Conservation (phyloP, 2,797 vertebrate species). For the Fistularia commersonii region DNA sequence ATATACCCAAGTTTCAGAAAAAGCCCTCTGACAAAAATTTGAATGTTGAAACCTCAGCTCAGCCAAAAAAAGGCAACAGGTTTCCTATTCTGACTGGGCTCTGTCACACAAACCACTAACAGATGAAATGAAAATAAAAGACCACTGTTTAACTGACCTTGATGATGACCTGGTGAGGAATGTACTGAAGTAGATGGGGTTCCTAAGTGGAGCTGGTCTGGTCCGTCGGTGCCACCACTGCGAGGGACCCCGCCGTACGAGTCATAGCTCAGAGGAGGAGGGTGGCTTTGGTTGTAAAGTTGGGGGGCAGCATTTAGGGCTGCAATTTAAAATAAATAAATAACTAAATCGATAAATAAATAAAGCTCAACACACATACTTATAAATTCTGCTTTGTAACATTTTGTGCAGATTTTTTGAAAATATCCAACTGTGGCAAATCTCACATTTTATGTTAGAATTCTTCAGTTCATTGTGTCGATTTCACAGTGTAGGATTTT, state of each 20-base stretch:
- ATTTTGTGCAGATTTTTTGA: too few relatives aligned
- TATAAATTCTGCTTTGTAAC: too few relatives aligned
- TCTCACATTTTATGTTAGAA: too few relatives aligned
- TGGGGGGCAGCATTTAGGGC: conserved; percentile 45
- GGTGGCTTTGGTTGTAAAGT: conserved; percentile 60
- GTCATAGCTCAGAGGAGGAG: conserved; percentile 41
- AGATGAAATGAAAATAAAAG: not conserved
- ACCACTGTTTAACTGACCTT: conserved; percentile 48
- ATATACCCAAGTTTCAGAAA: too few relatives aligned
- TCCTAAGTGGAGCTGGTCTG: conserved; percentile 50
- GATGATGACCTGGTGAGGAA: conserved; percentile 71
- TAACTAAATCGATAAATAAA: too few relatives aligned
- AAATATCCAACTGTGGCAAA: too few relatives aligned
- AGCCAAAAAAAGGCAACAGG: too few relatives aligned
- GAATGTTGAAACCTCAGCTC: too few relatives aligned
- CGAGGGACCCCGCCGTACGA: conserved; percentile 41
- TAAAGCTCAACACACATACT: too few relatives aligned
- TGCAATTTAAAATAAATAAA: conserved; percentile 3
- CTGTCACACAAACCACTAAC: not conserved
- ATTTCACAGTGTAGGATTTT: too few relatives aligned
- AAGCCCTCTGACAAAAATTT: too few relatives aligned
- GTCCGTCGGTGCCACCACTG: conserved; percentile 41
- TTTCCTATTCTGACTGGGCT: not conserved
- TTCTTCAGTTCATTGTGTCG: too few relatives aligned
- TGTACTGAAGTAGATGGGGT: conserved; percentile 69